These are phyloP conservation scores for Macrosoma leucophasiata DNA, from an alignment of 2,888 invertebrate species.

Conservation along the genomic window DNA sequence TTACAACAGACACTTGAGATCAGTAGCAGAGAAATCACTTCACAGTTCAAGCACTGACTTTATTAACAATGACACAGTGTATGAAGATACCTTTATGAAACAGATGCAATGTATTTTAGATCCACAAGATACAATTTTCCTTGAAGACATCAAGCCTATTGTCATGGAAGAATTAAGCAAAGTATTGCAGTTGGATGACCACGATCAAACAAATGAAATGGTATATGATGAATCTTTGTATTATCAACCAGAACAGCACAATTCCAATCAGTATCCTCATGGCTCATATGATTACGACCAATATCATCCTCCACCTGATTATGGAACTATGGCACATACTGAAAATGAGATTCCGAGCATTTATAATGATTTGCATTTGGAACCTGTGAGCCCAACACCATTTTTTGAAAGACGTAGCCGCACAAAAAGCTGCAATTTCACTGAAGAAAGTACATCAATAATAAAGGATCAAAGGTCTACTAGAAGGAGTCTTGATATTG, in stretches of 20 bases:
- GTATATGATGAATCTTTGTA: constrained; percentile 31
- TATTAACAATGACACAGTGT: constrained; percentile 78
- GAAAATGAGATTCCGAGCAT: constrained; percentile 21
- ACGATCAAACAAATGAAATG: constrained; percentile 39
- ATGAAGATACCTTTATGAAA: constrained; percentile 86
- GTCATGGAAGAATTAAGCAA: constrained; percentile 77
- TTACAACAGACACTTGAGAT: constrained; percentile 59
- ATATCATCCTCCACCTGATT: constrained; percentile 4
- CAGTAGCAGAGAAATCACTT: constrained; percentile 65
- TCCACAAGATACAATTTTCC: constrained; percentile 72
- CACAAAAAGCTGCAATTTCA: constrained; percentile 30
- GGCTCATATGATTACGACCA: constrained; percentile 27
- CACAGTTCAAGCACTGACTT: constrained; percentile 54
- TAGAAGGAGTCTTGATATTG: constrained; percentile 23
- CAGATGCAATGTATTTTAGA: constrained; percentile 77
- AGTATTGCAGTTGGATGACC: constrained; percentile 65
- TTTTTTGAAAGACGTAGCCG: constrained; percentile 41
- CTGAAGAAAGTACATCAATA: constrained; percentile 26
- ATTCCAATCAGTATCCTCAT: constrained; percentile 3
- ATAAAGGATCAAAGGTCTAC: constrained; percentile 23
- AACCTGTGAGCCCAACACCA: no score
- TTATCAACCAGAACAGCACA: constrained; percentile 8
- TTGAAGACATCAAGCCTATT: constrained; percentile 75
- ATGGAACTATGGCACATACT: background rate
- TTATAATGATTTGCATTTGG: constrained; percentile 22